Percentiles rank a stretch among this genome's conserved stretches.
Conservation (phyloP, 2,113 vertebrate genomes). For the Carassius carassius region DNA sequence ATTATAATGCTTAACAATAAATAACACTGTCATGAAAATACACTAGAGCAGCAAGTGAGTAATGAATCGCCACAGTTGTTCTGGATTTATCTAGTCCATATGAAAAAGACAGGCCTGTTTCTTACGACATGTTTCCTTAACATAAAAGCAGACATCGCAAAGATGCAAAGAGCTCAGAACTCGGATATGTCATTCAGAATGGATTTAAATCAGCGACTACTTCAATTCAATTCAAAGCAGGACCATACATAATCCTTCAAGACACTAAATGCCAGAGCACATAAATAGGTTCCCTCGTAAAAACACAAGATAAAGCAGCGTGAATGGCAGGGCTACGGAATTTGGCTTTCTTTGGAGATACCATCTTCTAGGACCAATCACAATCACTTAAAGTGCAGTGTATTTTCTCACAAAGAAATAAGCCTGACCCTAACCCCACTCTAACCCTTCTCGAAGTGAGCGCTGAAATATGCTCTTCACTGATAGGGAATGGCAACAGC, state of each 20-base stretch:
- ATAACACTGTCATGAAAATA: too few species aligned
- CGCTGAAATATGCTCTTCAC: constrained; percentile 25
- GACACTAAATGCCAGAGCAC: constrained; percentile 61
- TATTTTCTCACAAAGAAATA: background rate
- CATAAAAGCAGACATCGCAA: background rate
- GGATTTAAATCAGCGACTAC: constrained; percentile 68
- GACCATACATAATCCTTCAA: constrained; percentile 70
- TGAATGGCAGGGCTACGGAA: constrained; percentile 20
- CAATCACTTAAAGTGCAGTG: background rate
- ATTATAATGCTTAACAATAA: too few species aligned
- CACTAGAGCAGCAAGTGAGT: too few species aligned
- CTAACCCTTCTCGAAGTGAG: constrained; percentile 11
- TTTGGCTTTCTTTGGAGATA: constrained; percentile 3
- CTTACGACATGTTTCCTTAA: background rate
- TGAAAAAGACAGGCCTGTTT: background rate
- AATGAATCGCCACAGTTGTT: background rate
- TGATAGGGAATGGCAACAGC: constrained; percentile 44
- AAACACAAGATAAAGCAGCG: background rate
- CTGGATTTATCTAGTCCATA: background rate
- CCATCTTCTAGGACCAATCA: background rate
- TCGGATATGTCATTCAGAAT: constrained; percentile 30
- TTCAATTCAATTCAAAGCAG: constrained; percentile 64
- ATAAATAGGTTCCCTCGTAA: constrained; percentile 43
- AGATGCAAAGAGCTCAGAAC: background rate
- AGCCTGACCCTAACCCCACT: background rate